Evolutionary conservation across 1,140 invertebrate species (phyloP), one percentile per base, ranked within the genome.

Genomic region (Sminthurides bifidus): DNA sequence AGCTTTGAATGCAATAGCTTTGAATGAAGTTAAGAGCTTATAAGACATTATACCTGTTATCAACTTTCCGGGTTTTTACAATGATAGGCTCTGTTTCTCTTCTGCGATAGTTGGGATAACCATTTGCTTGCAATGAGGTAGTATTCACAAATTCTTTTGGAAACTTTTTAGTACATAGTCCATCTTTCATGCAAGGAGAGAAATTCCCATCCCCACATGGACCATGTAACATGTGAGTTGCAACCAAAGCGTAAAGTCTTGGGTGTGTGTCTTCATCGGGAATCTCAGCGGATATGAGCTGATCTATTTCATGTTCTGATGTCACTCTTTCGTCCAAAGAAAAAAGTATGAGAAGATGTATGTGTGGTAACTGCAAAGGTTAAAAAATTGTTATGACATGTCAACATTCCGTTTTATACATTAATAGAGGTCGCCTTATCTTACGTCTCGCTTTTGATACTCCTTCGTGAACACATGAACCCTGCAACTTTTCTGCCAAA

Each of bases 81-180:
- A 31, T 44, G 4, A 0, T 30, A 19, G n/a, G n/a, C n/a, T 38
- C 54, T 8, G 31, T 44, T 19, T 59, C 19, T 4, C 51, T 30
- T 33, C 58, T 1, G 24, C 67, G 30, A 52, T 72, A 71, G 23
- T 58, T 15, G 24, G 71, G 68, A 65, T 72, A 72, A 23, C 68
- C 67, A 58, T 72, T 64, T 23, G 62, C 58, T 23, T 66, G 63
- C 3, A 63, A 63, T 24, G 63, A 59, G 10, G 68, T 71, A 19
- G 65, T 62, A n/a, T 53, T 38, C 14, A 2, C 10, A 50, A 55
- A 63, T 5, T 3, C 1, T 37, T 60, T 65, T 45, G 68, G 67
- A 54, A 65, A 66, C 33, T 40, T 19, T 66, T 67, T 71, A 17
- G 55, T 35, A 37, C 68, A 69, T 3, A 73, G 3, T 56, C 68